Evolutionary conservation across 1,140 invertebrate species (phyloP).

Genomic region (Portunus trituberculatus): DNA sequence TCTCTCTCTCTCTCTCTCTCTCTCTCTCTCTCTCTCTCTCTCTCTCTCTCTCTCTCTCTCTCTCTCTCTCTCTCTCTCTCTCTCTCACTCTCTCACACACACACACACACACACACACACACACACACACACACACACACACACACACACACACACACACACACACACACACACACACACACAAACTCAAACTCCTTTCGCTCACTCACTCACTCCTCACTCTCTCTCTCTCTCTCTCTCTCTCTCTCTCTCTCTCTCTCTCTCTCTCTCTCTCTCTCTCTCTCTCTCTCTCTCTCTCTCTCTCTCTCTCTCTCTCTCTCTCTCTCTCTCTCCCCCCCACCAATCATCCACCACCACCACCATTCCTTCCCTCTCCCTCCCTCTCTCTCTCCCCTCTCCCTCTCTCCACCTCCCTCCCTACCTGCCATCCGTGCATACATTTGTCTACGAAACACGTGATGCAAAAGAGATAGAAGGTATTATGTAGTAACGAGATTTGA

Average conservation of each 20-base stretch:
- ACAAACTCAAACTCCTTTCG: too few species aligned
- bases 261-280: slow-evolving; percentile 40
- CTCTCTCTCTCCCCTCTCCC: not conserved
- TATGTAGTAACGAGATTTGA: slow-evolving; percentile 71
- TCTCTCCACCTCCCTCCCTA: not conserved
- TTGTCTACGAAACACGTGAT: slow-evolving; percentile 54
- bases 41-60: slow-evolving; percentile 25
- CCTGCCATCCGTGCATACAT: slow-evolving; percentile 29
- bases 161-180: too few species aligned
- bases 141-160: too few species aligned
- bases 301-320: slow-evolving; percentile 25
- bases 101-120: too few species aligned
- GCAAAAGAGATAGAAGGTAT: slow-evolving; percentile 69
- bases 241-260: not conserved
- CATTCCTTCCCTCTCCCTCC: not conserved
- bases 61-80: slow-evolving; percentile 21
- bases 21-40: slow-evolving; percentile 55
- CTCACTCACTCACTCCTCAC: too few species aligned
- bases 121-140: too few species aligned
- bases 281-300: slow-evolving; percentile 18
- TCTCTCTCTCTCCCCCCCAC: not conserved
- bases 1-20: not conserved
- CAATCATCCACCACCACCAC: not conserved
- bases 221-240: too few species aligned
- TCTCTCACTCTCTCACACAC: too few species aligned